Percentiles rank a stretch among this genome's conserved stretches.
phyloP scores from a whole-genome alignment of 2,113 vertebrate species.

The Oxyura jamaicensis region DNA sequence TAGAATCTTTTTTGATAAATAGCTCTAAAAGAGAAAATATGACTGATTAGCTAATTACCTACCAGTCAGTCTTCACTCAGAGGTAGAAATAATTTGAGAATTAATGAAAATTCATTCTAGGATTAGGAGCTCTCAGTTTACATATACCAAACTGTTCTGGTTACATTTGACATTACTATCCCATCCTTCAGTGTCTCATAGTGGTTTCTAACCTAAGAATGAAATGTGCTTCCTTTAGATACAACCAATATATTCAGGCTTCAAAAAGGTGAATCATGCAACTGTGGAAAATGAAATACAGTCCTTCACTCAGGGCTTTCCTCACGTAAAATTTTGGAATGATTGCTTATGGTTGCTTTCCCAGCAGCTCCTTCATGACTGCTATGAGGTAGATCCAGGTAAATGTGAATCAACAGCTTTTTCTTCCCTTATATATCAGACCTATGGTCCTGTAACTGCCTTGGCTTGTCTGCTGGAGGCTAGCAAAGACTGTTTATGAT shows the following conservation, averaged over 20 bases:
- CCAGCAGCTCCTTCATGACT: neutral
- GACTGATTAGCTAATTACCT: neutral
- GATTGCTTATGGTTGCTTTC: neutral
- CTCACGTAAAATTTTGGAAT: accelerated
- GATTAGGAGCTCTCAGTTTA: neutral
- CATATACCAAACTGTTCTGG: neutral
- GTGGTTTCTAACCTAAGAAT: neutral
- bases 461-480: neutral
- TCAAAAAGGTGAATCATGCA: neutral
- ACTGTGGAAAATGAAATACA: neutral
- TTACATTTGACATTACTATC: neutral
- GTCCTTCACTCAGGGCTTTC: neutral
- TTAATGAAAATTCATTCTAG: neutral
- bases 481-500: neutral
- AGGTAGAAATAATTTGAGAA: neutral
- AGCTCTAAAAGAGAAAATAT: neutral
- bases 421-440: neutral
- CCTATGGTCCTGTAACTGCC: neutral
- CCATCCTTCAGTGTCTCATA: neutral
- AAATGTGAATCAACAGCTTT: neutral
- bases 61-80: neutral
- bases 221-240: neutral
- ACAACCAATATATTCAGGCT: neutral
- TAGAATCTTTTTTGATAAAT: neutral
- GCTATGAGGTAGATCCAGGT: neutral